Evolutionary conservation across 1,140 invertebrate species (phyloP), one percentile per base, ranked within the genome.

Genomic region (Phenacoccus solenopsis): DNA sequence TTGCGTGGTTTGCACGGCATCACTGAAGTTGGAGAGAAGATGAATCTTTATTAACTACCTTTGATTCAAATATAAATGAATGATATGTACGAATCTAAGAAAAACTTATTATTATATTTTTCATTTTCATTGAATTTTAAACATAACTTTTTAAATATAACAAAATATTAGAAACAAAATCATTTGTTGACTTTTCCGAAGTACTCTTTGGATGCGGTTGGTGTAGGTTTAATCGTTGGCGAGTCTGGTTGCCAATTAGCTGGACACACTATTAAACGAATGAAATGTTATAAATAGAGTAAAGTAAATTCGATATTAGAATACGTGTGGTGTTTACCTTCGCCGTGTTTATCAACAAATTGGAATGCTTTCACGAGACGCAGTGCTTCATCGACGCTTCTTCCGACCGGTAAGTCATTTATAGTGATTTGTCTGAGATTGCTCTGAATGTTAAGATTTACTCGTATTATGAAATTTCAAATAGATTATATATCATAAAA

Each of bases 321-420:
- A 7, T 13, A 9, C 27, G 20, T 10, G n/a, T 30, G 16, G 20
- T 25, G 20, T 22, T 73, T 79, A 87, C 86, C 89, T 86, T 97
- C 94, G 70, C 94, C 94, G 77, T 96, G 89, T 78, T 94, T 87
- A 72, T 97, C 95, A 61, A 91, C 86, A 82, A 93, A 96, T 77
- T 95, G 90, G 78, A 97, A 91, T 49, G 94, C 95, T 78, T 94
- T 91, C 25, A 98, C 86, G 12, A 97, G 80, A 72, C 95, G 83
- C 12, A 97, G 76, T 0, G 90, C 89, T 80, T 98, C 95, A 74
- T 96, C 93, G 1, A 98, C 93, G 56, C 90, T 93, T 72, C 95
- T 84, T 1, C 95, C 95, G 20, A 98, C 91, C 0, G 94, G 94
- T 74, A 97, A 81, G 82, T 98, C 95, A 75, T 89, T 96, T 57